Conservation (phyloP, 2,797 vertebrate species). For the Anableps anableps region DNA sequence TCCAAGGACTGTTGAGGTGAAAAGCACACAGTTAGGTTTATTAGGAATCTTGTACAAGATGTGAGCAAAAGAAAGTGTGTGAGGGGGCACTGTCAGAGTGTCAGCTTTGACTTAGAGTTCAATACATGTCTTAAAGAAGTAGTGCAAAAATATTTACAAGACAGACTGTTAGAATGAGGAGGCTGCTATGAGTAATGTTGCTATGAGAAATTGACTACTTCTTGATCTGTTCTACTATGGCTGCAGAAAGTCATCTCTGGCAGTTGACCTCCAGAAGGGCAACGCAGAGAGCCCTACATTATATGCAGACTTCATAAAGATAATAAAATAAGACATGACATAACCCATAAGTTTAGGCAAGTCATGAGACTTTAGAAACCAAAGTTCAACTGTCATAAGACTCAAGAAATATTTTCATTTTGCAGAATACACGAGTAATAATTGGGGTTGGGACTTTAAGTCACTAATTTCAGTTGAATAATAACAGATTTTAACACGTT, state of each 20-base stretch:
- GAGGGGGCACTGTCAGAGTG: background rate
- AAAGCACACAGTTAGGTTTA: no score
- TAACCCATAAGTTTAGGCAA: no score
- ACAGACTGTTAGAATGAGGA: background rate
- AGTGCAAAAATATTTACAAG: background rate
- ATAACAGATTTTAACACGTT: background rate
- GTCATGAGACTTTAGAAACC: no score
- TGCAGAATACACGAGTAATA: no score
- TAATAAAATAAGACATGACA: no score
- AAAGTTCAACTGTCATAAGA: no score
- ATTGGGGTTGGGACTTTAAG: background rate
- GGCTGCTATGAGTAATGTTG: background rate
- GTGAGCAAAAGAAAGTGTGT: background rate
- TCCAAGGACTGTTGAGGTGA: no score
- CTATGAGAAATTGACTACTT: background rate
- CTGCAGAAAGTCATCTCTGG: background rate
- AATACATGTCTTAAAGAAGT: background rate
- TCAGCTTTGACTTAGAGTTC: background rate
- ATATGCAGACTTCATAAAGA: no score
- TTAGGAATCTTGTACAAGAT: background rate
- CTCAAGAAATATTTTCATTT: no score
- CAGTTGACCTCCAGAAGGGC: background rate
- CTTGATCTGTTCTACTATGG: background rate
- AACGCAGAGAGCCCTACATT: background rate
- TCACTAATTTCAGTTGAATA: background rate